Conservation (phyloP, 2,888 invertebrate species). For the Patella caerulea region DNA sequence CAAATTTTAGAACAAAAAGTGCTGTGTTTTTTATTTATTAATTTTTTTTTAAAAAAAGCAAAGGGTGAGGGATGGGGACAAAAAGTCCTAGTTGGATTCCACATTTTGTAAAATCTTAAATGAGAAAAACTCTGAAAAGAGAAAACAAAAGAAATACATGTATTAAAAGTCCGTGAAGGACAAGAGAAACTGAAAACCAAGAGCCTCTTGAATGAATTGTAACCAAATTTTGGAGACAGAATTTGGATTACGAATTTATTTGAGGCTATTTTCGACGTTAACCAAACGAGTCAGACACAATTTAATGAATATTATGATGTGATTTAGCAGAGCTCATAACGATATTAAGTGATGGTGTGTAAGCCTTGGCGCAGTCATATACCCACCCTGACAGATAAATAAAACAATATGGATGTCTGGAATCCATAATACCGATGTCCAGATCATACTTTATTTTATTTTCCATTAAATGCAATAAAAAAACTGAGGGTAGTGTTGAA, state of each 20-base stretch:
- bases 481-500: too few relatives aligned
- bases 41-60: background rate
- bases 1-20: background rate
- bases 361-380: background rate
- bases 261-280: slow-evolving; percentile 6
- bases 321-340: background rate
- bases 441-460: too few relatives aligned
- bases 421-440: too few relatives aligned
- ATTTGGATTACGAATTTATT: slow-evolving; percentile 2
- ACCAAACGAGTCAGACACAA: background rate
- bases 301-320: background rate
- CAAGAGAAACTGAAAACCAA: background rate
- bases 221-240: background rate
- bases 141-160: background rate
- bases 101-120: background rate
- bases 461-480: too few relatives aligned
- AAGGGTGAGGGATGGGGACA: background rate
- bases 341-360: background rate
- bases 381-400: background rate
- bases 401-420: background rate
- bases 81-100: slow-evolving; percentile 10
- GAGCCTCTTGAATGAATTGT: slow-evolving; percentile 6
- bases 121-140: background rate
- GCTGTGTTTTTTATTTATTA: slow-evolving; percentile 3
- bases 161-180: background rate